These are phyloP conservation scores for Mantis religiosa DNA, from an alignment of 2,888 invertebrate genomes.

Conservation along the genomic window DNA sequence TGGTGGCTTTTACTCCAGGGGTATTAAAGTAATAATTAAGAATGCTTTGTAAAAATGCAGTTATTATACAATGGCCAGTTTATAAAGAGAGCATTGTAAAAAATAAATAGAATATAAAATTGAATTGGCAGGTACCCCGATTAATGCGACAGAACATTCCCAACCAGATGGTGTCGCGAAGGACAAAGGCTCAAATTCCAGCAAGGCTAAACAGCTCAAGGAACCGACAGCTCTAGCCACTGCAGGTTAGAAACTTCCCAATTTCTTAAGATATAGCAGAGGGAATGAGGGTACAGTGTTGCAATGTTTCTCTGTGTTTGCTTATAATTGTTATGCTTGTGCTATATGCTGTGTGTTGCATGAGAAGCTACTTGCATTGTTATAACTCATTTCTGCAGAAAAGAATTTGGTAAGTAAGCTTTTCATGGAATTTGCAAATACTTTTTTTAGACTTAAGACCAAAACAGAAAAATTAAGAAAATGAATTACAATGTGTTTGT, in stretches of 20 bases:
- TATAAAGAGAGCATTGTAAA: background rate
- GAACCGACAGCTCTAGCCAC: constrained; percentile 65
- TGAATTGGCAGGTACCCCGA: constrained; percentile 23
- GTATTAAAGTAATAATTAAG: background rate
- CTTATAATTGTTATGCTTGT: background rate
- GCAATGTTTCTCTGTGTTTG: background rate
- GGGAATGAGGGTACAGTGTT: background rate
- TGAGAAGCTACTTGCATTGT: background rate
- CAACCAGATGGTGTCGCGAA: constrained; percentile 18
- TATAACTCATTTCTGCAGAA: background rate
- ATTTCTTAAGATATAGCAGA: background rate
- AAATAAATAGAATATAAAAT: background rate
- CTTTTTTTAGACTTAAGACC: too few species aligned
- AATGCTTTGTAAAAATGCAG: background rate
- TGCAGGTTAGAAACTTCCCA: constrained; percentile 53
- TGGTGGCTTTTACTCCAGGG: background rate
- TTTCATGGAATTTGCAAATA: background rate
- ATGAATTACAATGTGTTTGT: too few species aligned
- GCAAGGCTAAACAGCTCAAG: constrained; percentile 46
- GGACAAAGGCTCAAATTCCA: constrained; percentile 23
- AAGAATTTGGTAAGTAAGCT: background rate
- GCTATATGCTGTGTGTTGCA: background rate
- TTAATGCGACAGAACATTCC: constrained; percentile 21
- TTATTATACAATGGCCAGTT: background rate
- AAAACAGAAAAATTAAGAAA: too few species aligned